Conservation (phyloP, 2,888 invertebrate species). For the Dusona sp. region DNA sequence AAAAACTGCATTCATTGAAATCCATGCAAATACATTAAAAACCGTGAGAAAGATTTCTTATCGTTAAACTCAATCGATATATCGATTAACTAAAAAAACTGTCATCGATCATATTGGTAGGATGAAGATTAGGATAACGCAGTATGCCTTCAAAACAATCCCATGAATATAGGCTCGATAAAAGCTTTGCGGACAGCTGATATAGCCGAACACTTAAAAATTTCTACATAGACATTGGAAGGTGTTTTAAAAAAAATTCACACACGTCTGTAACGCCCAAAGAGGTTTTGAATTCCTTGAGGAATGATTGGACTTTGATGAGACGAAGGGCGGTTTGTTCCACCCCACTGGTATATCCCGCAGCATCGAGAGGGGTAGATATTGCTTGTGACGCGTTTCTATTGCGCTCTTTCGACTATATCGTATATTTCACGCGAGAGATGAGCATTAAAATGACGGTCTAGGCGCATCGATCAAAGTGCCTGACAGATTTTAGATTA, state of each 20-base stretch:
- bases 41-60: conserved; percentile 59
- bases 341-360: conserved; percentile 43
- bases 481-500: conserved; percentile 84
- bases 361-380: conserved; percentile 49
- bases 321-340: conserved; percentile 74
- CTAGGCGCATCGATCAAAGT: conserved; percentile 83
- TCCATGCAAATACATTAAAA: conserved; percentile 28
- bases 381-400: conserved; percentile 33
- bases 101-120: conserved; percentile 52
- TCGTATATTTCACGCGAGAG: conserved; percentile 74
- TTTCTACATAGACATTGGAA: not conserved
- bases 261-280: conserved; percentile 57
- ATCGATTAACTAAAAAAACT: conserved; percentile 32
- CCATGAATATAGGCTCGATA: conserved; percentile 61
- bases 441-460: conserved; percentile 82
- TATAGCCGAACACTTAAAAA: conserved; percentile 16
- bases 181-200: conserved; percentile 56
- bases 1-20: not conserved
- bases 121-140: conserved; percentile 52
- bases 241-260: conserved; percentile 67
- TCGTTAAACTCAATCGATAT: conserved; percentile 31
- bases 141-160: conserved; percentile 2
- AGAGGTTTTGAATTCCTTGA: conserved; percentile 81
- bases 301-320: conserved; percentile 82
- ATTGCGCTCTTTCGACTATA: conserved; percentile 30